These are phyloP conservation scores for Raja brachyura DNA, from an alignment of 2,113 vertebrate species.

Conservation along the genomic window DNA sequence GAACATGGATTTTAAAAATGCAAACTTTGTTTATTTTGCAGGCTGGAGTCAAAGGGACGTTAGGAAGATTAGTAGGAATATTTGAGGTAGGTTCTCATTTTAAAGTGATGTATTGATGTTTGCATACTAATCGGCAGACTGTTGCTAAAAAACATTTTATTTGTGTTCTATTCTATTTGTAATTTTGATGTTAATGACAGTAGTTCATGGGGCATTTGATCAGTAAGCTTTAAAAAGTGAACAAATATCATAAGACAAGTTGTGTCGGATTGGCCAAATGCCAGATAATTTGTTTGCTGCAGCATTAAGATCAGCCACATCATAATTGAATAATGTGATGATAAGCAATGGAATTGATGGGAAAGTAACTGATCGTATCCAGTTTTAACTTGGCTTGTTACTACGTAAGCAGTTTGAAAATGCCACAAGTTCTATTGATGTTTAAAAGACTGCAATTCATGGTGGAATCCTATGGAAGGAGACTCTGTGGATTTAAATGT, in stretches of 20 bases:
- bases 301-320: not conserved
- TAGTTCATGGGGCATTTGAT: not conserved
- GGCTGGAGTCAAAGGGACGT: slow-evolving; percentile 95
- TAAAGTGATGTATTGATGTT: not conserved
- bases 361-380: not conserved
- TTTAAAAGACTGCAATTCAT: not conserved
- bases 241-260: not conserved
- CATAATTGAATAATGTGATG: not conserved
- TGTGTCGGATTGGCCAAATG: not conserved
- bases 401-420: not conserved
- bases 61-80: slow-evolving; percentile 91
- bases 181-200: not conserved
- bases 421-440: not conserved
- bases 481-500: not conserved
- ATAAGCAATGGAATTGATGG: not conserved
- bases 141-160: not conserved
- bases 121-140: not conserved
- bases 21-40: slow-evolving; percentile 47
- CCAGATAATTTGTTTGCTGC: not conserved
- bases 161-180: not conserved
- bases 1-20: not conserved
- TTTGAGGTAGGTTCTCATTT: slow-evolving; percentile 78
- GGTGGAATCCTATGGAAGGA: not conserved
- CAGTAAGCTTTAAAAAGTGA: not conserved
- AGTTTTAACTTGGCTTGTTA: not conserved